Evolutionary conservation across 2,797 vertebrate genomes (phyloP).

Genomic region (Gymnothorax reevesii): DNA sequence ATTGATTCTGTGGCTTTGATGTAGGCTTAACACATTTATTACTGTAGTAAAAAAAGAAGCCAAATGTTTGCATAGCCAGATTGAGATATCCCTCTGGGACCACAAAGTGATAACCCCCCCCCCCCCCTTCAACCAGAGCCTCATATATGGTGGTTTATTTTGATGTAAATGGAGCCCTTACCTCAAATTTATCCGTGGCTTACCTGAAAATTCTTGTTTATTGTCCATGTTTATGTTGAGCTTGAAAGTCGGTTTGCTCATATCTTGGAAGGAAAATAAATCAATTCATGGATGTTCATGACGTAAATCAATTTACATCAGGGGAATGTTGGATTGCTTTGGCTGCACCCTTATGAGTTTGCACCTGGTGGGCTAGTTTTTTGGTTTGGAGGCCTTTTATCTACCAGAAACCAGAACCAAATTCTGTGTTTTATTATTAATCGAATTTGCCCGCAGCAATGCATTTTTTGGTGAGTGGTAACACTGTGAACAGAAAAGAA

Average conservation of each 20-base stretch:
- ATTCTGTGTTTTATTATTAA: conserved; percentile 50
- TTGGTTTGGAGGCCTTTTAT: background rate
- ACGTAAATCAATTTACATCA: background rate
- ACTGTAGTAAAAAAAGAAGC: conserved; percentile 5
- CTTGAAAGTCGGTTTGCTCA: background rate
- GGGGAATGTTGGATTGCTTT: background rate
- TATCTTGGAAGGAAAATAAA: background rate
- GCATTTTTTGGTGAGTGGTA: conserved; percentile 47
- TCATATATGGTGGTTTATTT: background rate
- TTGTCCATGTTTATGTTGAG: background rate
- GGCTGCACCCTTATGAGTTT: background rate
- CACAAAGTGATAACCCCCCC: background rate
- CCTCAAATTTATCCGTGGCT: background rate
- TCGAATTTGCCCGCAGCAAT: conserved; percentile 46
- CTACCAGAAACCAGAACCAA: conserved; percentile 42
- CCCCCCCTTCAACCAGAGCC: background rate
- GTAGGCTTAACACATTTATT: background rate
- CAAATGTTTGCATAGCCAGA: background rate
- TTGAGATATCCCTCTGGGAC: background rate
- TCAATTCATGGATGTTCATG: background rate
- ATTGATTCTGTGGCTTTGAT: background rate
- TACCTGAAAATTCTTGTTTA: background rate
- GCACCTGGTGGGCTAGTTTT: background rate
- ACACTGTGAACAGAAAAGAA: conserved; percentile 54
- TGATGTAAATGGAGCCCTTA: background rate